A percentile compares a stretch with the other conserved stretches of the same genome.
Evolutionary conservation across 2,113 vertebrate species (phyloP).

Genomic region (Aldabrachelys gigantea): DNA sequence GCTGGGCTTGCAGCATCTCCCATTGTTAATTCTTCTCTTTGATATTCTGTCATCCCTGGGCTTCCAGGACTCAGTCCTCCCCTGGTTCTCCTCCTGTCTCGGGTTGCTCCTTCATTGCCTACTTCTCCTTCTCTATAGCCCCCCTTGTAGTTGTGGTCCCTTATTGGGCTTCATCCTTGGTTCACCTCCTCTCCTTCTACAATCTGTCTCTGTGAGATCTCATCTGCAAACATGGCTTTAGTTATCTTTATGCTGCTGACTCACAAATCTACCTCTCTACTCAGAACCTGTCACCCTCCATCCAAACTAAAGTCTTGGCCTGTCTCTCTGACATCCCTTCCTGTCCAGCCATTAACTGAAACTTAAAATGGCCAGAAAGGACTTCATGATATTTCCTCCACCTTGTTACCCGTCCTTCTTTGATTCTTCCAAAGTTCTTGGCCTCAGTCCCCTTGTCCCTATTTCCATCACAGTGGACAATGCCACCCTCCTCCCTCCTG

Average conservation of each 20-base stretch:
- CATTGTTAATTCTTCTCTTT: background rate
- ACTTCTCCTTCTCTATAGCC: background rate
- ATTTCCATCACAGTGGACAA: background rate
- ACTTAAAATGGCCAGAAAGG: background rate
- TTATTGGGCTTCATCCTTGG: background rate
- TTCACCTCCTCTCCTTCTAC: background rate
- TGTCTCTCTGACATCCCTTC: background rate
- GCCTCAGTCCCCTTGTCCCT: background rate
- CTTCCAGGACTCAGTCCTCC: background rate
- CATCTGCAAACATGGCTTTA: background rate
- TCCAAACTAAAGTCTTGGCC: background rate
- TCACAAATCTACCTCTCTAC: background rate
- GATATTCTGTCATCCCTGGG: background rate
- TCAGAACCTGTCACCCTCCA: background rate
- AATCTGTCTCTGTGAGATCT: background rate
- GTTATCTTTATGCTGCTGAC: background rate
- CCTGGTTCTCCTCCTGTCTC: background rate
- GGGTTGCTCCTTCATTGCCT: background rate
- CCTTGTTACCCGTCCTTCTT: background rate
- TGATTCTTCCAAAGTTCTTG: background rate
- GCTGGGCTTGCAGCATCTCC: background rate
- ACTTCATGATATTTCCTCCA: background rate
- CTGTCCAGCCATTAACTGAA: background rate
- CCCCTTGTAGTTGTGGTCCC: background rate
- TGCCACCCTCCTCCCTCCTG: background rate